These are phyloP conservation scores for Pogonus chalceus DNA, from an alignment of 1,140 invertebrate genomes.

Conservation along the genomic window DNA sequence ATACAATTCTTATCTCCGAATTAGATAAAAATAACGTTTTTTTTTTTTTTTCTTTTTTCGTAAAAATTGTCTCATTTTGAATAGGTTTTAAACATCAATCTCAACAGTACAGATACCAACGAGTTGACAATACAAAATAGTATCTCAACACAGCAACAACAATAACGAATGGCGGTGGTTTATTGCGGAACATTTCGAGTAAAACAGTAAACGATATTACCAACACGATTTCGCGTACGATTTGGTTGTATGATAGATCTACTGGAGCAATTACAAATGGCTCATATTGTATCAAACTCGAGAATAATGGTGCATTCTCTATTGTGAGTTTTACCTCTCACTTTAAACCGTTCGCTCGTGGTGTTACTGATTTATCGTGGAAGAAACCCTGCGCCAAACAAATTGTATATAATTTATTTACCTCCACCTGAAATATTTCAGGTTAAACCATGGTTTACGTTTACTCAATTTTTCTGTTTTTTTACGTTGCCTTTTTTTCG, in stretches of 20 bases:
- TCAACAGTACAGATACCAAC: too few species aligned
- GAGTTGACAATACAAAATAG: too few species aligned
- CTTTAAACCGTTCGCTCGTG: background rate
- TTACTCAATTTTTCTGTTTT: background rate
- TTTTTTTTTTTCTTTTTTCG: too few species aligned
- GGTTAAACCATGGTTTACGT: background rate
- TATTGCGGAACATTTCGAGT: background rate
- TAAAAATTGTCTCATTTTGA: too few species aligned
- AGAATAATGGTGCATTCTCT: background rate
- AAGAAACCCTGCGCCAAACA: background rate
- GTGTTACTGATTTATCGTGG: background rate
- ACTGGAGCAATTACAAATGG: background rate
- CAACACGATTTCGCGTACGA: too few species aligned
- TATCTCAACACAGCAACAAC: too few species aligned
- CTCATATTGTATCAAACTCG: background rate
- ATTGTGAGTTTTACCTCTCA: background rate
- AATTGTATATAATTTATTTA: constrained; percentile 7
- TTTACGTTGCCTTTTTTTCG: background rate
- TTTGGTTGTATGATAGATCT: background rate
- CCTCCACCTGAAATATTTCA: constrained; percentile 4
- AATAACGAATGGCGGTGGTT: background rate
- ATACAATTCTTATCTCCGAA: too few species aligned
- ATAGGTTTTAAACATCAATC: too few species aligned
- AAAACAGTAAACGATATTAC: too few species aligned
- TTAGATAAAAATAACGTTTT: too few species aligned